These are phyloP conservation scores for Mycalesis mineus DNA, from an alignment of 2,888 invertebrate genomes.

Conservation along the genomic window DNA sequence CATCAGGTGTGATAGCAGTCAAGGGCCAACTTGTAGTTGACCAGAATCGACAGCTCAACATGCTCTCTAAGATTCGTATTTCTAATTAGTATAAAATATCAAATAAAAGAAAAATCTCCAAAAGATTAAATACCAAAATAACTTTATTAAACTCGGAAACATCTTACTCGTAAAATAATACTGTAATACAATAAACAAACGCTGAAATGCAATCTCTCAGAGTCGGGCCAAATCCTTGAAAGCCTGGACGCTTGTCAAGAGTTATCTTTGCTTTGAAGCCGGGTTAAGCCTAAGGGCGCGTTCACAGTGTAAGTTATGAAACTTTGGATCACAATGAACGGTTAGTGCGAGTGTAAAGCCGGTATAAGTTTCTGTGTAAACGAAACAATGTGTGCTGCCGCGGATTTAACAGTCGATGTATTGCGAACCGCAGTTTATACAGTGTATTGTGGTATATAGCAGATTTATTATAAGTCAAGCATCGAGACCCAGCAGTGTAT, in stretches of 20 bases:
- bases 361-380: background rate
- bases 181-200: conserved; percentile 27
- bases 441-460: no score
- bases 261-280: conserved; percentile 22
- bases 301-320: conserved; percentile 17
- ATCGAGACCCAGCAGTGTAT: no score
- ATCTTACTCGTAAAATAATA: conserved; percentile 13
- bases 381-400: background rate
- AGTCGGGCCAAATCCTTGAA: conserved; percentile 23
- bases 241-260: conserved; percentile 26
- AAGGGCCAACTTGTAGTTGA: no score
- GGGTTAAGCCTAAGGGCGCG: conserved; percentile 21
- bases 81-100: no score
- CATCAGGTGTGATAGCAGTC: no score
- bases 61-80: no score
- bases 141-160: background rate
- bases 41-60: no score
- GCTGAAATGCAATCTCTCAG: conserved; percentile 23
- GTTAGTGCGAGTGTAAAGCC: background rate
- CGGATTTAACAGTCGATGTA: background rate
- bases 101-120: no score
- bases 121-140: background rate
- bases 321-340: conserved; percentile 4
- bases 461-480: no score
- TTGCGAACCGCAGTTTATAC: background rate